Base-by-base conservation (phyloP, 2,888 invertebrate species). In the Elmis aenea region DNA sequence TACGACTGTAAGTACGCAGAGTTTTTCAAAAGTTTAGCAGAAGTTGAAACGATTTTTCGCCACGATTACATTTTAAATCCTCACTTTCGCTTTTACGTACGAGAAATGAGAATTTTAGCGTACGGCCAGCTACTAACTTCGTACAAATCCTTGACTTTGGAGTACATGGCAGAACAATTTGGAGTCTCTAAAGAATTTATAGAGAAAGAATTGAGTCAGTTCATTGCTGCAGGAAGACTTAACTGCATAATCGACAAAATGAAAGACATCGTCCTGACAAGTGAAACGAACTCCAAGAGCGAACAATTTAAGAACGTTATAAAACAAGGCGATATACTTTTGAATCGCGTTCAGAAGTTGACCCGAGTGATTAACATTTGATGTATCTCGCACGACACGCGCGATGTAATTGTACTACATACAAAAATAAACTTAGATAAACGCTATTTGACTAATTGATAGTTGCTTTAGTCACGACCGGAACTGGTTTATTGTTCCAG, bases 181-280 rank as follows among this genome's bases (percentile, higher is more conserved):
- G 83, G 82, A 13, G 82, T 83, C 2, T 77, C 78, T 2, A 67
- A 70, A 11, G 74, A 75, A 16, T 84, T 77, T 61, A 74, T 85
- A 45, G 85, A 85, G 54, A 69, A 73, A 62, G 77, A 70, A 60
- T 64, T 70, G 3, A 46, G 51, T 21, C 47, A 48, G 33, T 79
- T 81, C 54, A 81, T 83, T 41, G 77, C 81, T 13, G 76, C 75
- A 22, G 83, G 83, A 13, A 70, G 77, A 45, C 64, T 85, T 25
- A 77, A 77, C 52, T 83, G 80, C 59, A 81, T 81, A 59, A 83
- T 85, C 47, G 84, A 86, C 65, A 81, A 81, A 62, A 81, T 83
- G 26, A 64, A 67, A 21, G 68, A 68, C 25, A 64, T 79, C 45
- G 79, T 84, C 5, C 77, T 82, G 54, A 84, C 58, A n/a, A 49